Percentiles rank a stretch among this genome's conserved stretches.
These are phyloP conservation scores for Melinaea marsaeus DNA, from an alignment of 2,888 invertebrate species.

Conservation along the genomic window DNA sequence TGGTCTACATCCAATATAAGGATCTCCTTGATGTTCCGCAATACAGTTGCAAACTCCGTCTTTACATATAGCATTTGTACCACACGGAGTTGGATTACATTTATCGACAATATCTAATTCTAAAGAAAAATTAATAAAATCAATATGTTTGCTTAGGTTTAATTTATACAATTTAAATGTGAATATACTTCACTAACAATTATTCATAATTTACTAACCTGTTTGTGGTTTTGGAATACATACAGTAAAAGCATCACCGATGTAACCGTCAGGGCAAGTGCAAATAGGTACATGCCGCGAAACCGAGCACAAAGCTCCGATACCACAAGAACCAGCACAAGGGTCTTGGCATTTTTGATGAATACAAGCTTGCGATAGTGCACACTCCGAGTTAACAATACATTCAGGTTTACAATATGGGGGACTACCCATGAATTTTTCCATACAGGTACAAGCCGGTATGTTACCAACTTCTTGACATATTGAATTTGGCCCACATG, in stretches of 20 bases:
- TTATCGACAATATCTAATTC: slow-evolving; percentile 52
- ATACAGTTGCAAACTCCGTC: slow-evolving; percentile 79
- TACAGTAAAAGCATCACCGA: slow-evolving; percentile 81
- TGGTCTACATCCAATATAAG: slow-evolving; percentile 82
- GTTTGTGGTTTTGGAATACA: slow-evolving; percentile 65
- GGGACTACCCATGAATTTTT: slow-evolving; percentile 79
- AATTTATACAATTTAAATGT: slow-evolving; percentile 10
- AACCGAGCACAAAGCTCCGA: slow-evolving; percentile 79
- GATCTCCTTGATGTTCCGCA: slow-evolving; percentile 81
- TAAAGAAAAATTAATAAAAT: slow-evolving; percentile 34
- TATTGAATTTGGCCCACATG: slow-evolving; percentile 84
- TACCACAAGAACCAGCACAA: slow-evolving; percentile 83
- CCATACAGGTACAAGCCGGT: slow-evolving; percentile 81
- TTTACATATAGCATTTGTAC: slow-evolving; percentile 78
- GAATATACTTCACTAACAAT: slow-evolving; percentile 8
- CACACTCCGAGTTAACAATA: slow-evolving; percentile 83
- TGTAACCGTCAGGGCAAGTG: slow-evolving; percentile 82
- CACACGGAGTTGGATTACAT: slow-evolving; percentile 83
- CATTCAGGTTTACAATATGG: slow-evolving; percentile 85
- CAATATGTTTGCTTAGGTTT: slow-evolving; percentile 6
- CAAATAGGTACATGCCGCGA: slow-evolving; percentile 86
- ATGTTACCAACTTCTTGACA: slow-evolving; percentile 78
- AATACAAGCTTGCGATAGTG: slow-evolving; percentile 82
- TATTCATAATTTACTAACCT: slow-evolving; percentile 44
- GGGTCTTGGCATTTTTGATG: slow-evolving; percentile 85